A percentile compares a stretch with the other conserved stretches of the same genome.
Evolutionary conservation across 2,888 invertebrate genomes (phyloP).

Genomic region (Chouioia cunea): DNA sequence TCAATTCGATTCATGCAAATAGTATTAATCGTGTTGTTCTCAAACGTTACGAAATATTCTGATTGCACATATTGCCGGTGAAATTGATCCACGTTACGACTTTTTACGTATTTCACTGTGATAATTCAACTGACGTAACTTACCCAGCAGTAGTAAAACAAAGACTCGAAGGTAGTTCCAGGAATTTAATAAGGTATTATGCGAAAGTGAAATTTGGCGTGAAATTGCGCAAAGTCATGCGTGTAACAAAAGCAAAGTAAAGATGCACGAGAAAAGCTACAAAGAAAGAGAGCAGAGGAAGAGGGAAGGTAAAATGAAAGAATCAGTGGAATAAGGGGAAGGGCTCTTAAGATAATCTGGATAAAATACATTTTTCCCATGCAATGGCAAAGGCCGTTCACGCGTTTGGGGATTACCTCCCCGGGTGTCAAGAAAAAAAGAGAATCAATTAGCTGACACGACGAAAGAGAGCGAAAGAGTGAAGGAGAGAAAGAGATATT

Average conservation of each 20-base stretch:
- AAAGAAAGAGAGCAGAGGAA: not conserved
- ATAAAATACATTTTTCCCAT: constrained; percentile 49
- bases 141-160: no score
- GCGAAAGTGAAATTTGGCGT: constrained; percentile 43
- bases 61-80: no score
- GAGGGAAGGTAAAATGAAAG: not conserved
- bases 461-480: constrained; percentile 54
- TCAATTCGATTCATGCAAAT: no score
- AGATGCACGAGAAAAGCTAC: not conserved
- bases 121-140: no score
- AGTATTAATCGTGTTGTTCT: no score
- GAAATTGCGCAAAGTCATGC: constrained; percentile 23
- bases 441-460: constrained; percentile 48
- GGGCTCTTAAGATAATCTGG: constrained; percentile 49
- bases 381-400: constrained; percentile 8
- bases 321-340: constrained; percentile 40
- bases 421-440: constrained; percentile 49
- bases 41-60: no score
- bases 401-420: constrained; percentile 44
- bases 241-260: constrained; percentile 23
- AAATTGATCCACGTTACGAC: no score
- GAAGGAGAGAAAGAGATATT: no score
- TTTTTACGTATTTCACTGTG: no score
- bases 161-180: no score
- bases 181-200: no score